These are phyloP conservation scores for Trichopria drosophilae DNA, from an alignment of 2,888 invertebrate genomes.

Conservation along the genomic window DNA sequence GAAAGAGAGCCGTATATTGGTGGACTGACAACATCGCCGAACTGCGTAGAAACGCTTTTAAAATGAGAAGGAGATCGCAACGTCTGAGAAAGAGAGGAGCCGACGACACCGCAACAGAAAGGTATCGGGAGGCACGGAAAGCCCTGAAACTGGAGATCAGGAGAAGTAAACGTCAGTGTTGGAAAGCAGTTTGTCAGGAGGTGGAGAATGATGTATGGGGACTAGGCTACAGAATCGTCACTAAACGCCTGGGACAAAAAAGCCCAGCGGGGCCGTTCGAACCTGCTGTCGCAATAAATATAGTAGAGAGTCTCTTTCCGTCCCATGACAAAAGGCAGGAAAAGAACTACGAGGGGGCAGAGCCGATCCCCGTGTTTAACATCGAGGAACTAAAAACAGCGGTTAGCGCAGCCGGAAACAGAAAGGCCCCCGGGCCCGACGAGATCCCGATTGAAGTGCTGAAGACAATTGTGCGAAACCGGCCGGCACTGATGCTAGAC, in stretches of 20 bases:
- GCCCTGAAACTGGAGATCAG: neutral
- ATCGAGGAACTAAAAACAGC: too few species aligned
- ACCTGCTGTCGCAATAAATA: neutral
- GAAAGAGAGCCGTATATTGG: neutral
- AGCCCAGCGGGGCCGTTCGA: neutral
- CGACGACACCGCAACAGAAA: too few species aligned
- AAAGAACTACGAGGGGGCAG: too few species aligned
- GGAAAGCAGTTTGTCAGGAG: conserved; percentile 6
- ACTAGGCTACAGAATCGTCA: too few species aligned
- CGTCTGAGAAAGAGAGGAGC: too few species aligned
- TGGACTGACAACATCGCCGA: neutral
- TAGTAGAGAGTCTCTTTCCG: neutral
- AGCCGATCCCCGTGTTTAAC: too few species aligned
- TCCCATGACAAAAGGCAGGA: neutral
- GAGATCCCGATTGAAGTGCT: too few species aligned
- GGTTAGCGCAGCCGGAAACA: too few species aligned
- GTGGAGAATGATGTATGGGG: conserved; percentile 6
- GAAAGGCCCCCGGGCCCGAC: too few species aligned
- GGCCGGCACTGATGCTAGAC: conserved; percentile 17
- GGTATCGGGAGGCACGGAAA: too few species aligned
- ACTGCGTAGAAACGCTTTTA: neutral
- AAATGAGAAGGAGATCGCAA: neutral
- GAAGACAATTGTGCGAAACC: conserved; percentile 5
- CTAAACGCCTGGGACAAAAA: neutral
- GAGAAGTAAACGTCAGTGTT: conserved; percentile 6